phyloP scores from a whole-genome alignment of 2,797 vertebrate species.

The Melanotaenia nigrans region DNA sequence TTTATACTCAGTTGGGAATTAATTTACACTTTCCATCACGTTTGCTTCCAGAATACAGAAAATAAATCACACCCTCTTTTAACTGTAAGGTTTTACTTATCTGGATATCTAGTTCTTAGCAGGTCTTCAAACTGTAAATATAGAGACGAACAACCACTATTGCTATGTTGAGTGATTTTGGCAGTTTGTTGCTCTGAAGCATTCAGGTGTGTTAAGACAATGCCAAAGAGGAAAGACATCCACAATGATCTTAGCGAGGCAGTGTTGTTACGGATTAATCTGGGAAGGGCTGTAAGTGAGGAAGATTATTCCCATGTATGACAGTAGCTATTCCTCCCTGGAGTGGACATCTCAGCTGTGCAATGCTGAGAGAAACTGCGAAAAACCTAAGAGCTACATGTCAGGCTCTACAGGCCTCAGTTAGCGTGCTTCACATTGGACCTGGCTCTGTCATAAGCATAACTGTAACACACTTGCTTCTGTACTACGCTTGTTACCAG shows the following conservation, averaged over 20 bases:
- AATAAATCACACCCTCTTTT: background rate
- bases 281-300: too few species aligned
- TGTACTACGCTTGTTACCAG: too few species aligned
- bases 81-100: background rate
- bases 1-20: background rate
- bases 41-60: background rate
- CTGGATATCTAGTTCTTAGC: background rate
- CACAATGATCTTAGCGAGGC: too few species aligned
- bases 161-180: too few species aligned
- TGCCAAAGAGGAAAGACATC: too few species aligned
- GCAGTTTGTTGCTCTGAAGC: too few species aligned
- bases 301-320: background rate
- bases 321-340: background rate
- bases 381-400: background rate
- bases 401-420: background rate
- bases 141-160: too few species aligned
- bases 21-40: background rate
- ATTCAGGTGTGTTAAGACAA: background rate
- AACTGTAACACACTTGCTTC: too few species aligned
- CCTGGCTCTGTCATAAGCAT: too few species aligned
- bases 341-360: too few species aligned
- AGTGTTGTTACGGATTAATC: too few species aligned
- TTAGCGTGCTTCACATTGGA: background rate
- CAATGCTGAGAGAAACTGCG: background rate
- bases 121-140: background rate